Evolutionary conservation across 2,797 vertebrate genomes (phyloP).

Genomic region (Meriones psammophilus): DNA sequence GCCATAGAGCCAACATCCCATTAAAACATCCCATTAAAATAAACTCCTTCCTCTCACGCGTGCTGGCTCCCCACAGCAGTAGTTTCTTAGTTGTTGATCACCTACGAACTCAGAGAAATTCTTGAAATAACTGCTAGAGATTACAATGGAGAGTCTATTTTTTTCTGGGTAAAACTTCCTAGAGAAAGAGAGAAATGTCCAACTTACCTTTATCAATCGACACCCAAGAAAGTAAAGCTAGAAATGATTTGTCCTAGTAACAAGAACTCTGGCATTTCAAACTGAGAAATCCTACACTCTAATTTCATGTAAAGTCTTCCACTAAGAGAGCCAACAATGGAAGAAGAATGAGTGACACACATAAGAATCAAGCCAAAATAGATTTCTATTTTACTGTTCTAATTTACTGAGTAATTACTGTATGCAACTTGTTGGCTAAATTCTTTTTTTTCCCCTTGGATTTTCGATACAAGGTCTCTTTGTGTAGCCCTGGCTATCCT

Average conservation of each 20-base stretch:
- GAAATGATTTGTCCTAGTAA: background rate
- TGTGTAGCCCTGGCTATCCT: no score
- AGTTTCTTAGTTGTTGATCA: background rate
- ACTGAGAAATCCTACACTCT: background rate
- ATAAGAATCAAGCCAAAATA: background rate
- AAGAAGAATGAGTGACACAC: background rate
- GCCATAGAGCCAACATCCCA: background rate
- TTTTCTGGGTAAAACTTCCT: background rate
- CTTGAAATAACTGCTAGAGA: background rate
- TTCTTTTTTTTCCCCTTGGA: background rate
- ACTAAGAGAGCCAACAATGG: background rate
- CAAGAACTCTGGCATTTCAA: background rate
- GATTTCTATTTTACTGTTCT: background rate
- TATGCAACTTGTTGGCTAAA: background rate
- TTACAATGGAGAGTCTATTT: background rate
- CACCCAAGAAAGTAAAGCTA: background rate
- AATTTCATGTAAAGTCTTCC: background rate
- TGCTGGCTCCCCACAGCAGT: background rate
- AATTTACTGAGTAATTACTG: background rate
- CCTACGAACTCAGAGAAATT: background rate
- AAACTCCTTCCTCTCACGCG: background rate
- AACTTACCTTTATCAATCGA: background rate
- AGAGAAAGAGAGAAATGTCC: background rate
- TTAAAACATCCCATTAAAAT: slow-evolving; percentile 12
- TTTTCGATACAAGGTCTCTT: no score